Evolutionary conservation across 2,797 vertebrate species (phyloP), one percentile per base, ranked within the genome.

Genomic region (Neosilurus mollespiculum): DNA sequence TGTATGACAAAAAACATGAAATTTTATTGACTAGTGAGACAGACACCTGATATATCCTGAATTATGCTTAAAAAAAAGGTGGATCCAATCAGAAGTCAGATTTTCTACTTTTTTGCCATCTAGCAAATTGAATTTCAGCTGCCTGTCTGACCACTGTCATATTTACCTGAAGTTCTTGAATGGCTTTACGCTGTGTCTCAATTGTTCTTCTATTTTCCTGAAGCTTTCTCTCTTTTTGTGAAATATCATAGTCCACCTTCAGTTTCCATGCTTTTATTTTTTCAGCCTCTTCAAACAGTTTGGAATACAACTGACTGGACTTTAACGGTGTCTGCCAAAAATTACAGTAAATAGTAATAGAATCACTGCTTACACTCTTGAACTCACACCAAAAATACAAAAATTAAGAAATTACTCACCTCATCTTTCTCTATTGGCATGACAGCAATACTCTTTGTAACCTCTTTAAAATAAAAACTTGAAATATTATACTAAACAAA

Each of bases 231-330:
- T 98, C 96, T 86, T 95, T 97, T 90, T 97, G 94, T 67, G 91
- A 91, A 43, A 94, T 86, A 73, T 98, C 96, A 87, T 90, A 92
- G 84, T 97, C 96, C 79, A 93, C 87, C 89, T 87, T 93, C 61
- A 95, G 80, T 90, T 99, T 98, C 98, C 98, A 99, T 66, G 70
- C 92, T 89, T 96, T 97, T 81, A 99, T 95, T 93, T 96, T 99
- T 86, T 97, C 96, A 88, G 96, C 96, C 88, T 99, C 98, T 89
- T 97, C 96, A 92, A 96, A 96, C 58, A 99, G 90, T 89, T 95
- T 96, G 85, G 94, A 95, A 93, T 96, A 98, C 62, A 98, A 90
- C 72, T 95, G 95, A 87, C 90, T 94, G 71, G 93, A 90, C 85
- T 87, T 91, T 85, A 92, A 91, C 75, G 91, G 79, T 83, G 91